phyloP scores from a whole-genome alignment of 1,140 invertebrate genomes.

The Drosophila watanabei region DNA sequence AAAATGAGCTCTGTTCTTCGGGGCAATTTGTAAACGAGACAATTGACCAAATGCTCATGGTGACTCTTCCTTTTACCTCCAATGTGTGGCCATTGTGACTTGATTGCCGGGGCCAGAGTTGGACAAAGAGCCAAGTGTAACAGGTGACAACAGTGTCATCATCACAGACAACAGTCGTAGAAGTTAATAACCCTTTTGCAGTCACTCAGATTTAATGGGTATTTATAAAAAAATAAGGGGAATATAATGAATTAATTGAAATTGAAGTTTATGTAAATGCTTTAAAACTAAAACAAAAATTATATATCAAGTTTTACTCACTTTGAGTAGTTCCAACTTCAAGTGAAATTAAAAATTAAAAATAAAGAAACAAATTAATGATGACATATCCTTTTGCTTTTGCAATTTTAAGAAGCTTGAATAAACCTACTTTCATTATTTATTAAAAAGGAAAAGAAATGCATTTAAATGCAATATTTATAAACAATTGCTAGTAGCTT shows the following conservation, averaged over 20 bases:
- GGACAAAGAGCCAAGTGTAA: constrained; percentile 18
- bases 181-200: background rate
- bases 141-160: constrained; percentile 32
- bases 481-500: too few relatives aligned
- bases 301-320: too few relatives aligned
- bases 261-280: background rate
- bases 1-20: constrained; percentile 68
- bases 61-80: constrained; percentile 16
- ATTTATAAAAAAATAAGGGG: background rate
- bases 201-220: constrained; percentile 5
- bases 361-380: background rate
- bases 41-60: constrained; percentile 71
- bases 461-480: background rate
- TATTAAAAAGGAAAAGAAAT: background rate
- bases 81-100: constrained; percentile 32
- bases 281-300: too few relatives aligned
- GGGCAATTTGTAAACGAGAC: constrained; percentile 79
- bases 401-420: background rate
- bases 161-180: constrained; percentile 11
- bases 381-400: background rate
- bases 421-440: background rate
- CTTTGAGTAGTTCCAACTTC: too few relatives aligned
- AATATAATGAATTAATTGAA: background rate
- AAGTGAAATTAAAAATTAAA: background rate
- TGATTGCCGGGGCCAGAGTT: constrained; percentile 51